These are phyloP conservation scores for Zophobas atratus DNA, from an alignment of 1,140 invertebrate species.

Conservation along the genomic window DNA sequence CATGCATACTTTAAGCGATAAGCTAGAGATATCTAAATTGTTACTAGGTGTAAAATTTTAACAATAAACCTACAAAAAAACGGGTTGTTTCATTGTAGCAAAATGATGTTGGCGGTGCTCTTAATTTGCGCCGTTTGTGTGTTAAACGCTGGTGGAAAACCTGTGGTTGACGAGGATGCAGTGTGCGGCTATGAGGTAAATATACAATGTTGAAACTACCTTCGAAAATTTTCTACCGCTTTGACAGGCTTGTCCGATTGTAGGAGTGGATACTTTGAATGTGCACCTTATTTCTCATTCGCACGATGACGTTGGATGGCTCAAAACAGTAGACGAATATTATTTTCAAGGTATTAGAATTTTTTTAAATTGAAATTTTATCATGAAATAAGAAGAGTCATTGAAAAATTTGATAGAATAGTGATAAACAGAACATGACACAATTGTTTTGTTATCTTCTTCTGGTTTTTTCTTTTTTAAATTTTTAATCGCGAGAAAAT, in stretches of 20 bases:
- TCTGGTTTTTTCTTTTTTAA: no score
- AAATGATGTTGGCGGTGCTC: background rate
- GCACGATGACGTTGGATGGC: conserved; percentile 88
- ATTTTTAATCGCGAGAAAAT: no score
- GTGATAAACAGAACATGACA: no score
- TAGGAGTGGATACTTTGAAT: conserved; percentile 71
- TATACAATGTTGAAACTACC: background rate
- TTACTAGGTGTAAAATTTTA: conserved; percentile 8
- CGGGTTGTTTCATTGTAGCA: background rate
- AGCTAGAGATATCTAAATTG: conserved; percentile 12
- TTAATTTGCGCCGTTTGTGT: conserved; percentile 7
- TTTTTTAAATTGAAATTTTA: no score
- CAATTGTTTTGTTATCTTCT: no score
- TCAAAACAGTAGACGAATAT: conserved; percentile 90
- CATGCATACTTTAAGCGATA: background rate
- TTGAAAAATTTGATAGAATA: no score
- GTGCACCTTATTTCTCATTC: conserved; percentile 80
- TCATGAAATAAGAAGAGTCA: no score
- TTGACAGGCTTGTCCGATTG: conserved; percentile 69
- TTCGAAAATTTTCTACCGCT: conserved; percentile 46
- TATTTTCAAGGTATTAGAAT: conserved; percentile 75
- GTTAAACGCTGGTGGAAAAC: conserved; percentile 14
- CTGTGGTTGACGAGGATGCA: background rate
- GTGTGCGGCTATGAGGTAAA: conserved; percentile 41
- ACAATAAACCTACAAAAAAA: conserved; percentile 13